These are phyloP conservation scores for Plusia festucae DNA, from an alignment of 2,888 invertebrate species.

Conservation along the genomic window DNA sequence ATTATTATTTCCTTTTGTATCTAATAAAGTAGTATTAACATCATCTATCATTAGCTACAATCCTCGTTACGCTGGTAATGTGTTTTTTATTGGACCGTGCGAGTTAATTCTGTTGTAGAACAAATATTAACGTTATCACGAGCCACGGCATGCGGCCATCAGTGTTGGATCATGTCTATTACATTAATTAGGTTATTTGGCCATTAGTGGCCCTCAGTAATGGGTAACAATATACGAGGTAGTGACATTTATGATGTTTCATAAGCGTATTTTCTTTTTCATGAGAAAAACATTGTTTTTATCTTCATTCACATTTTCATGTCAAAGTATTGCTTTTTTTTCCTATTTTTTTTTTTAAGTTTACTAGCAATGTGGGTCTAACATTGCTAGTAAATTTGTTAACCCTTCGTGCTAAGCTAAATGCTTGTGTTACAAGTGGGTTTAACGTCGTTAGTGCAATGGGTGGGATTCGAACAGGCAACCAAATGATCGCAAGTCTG, in stretches of 20 bases:
- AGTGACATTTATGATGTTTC: too few species aligned
- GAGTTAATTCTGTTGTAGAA: constrained; percentile 57
- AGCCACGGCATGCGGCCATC: constrained; percentile 22
- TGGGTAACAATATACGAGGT: background rate
- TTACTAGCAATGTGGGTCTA: too few species aligned
- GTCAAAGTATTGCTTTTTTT: background rate
- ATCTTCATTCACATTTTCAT: too few species aligned
- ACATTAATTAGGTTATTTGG: constrained; percentile 65
- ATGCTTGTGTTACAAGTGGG: too few species aligned
- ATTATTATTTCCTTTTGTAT: background rate
- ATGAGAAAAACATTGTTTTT: too few species aligned
- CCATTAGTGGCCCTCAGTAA: constrained; percentile 47
- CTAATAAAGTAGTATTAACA: background rate
- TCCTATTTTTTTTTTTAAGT: too few species aligned
- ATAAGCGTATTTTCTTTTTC: too few species aligned
- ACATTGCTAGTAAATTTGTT: too few species aligned
- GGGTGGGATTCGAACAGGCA: too few species aligned
- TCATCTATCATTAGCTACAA: background rate
- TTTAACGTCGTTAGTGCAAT: too few species aligned
- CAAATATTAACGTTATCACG: constrained; percentile 43
- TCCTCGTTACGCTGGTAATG: constrained; percentile 41
- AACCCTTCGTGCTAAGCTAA: too few species aligned
- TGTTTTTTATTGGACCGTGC: constrained; percentile 67
- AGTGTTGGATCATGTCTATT: constrained; percentile 33
- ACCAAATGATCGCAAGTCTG: too few species aligned